Evolutionary conservation across 2,113 vertebrate genomes (phyloP).

Genomic region (Amblyopsis rosae): DNA sequence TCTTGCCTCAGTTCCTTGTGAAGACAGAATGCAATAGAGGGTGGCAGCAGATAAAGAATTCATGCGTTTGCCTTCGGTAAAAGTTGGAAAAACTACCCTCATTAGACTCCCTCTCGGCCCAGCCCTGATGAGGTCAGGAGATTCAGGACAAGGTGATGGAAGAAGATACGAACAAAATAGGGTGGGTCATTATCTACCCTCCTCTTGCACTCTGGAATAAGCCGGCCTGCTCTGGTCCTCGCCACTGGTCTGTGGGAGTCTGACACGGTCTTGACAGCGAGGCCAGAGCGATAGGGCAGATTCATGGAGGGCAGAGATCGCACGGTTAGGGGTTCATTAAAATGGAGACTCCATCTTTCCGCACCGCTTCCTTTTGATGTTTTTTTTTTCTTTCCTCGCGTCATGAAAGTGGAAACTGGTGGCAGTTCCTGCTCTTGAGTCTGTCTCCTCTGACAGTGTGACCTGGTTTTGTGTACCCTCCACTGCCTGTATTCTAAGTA

Average conservation of each 20-base stretch:
- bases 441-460: background rate
- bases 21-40: slow-evolving; percentile 28
- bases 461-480: background rate
- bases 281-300: slow-evolving; percentile 35
- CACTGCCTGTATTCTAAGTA: background rate
- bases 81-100: slow-evolving; percentile 59
- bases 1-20: slow-evolving; percentile 40
- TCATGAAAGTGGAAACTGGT: background rate
- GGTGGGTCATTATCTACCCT: slow-evolving; percentile 56
- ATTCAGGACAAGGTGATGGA: slow-evolving; percentile 32
- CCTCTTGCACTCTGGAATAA: slow-evolving; percentile 52
- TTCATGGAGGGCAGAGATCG: slow-evolving; percentile 6
- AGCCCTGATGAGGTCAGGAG: slow-evolving; percentile 20
- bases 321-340: slow-evolving; percentile 51
- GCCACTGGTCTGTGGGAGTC: slow-evolving; percentile 20
- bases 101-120: slow-evolving; percentile 48
- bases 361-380: slow-evolving; percentile 2
- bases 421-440: background rate
- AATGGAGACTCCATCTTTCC: slow-evolving; percentile 21
- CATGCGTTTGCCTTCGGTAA: slow-evolving; percentile 49
- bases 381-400: background rate
- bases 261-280: slow-evolving; percentile 57
- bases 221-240: slow-evolving; percentile 46
- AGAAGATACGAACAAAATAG: slow-evolving; percentile 50
- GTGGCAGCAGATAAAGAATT: slow-evolving; percentile 46